These are phyloP conservation scores for Spheniscus humboldti DNA, from an alignment of 2,797 vertebrate genomes.

Conservation along the genomic window DNA sequence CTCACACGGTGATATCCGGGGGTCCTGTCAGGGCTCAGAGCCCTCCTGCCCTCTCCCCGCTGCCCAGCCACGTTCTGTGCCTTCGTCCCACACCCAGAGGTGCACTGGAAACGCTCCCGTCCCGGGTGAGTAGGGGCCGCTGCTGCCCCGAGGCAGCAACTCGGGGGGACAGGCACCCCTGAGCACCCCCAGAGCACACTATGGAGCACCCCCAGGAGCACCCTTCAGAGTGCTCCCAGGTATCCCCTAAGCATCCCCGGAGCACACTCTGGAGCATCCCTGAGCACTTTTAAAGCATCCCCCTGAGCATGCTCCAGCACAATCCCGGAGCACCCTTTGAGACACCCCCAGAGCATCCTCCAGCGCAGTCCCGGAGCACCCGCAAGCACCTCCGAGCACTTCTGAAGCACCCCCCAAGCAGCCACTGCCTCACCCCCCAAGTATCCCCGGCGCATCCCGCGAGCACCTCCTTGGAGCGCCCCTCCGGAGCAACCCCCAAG, in stretches of 20 bases:
- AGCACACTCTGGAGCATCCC: neutral
- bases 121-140: neutral
- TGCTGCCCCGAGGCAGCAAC: neutral
- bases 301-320: neutral
- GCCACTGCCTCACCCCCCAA: rapidly evolving
- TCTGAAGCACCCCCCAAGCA: neutral
- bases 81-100: neutral
- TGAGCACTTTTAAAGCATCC: neutral
- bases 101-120: neutral
- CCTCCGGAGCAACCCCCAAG: neutral
- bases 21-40: neutral
- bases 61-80: neutral
- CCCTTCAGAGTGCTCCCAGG: neutral
- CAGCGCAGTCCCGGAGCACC: neutral
- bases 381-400: neutral
- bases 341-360: neutral
- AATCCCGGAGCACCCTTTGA: neutral
- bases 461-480: neutral
- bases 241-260: neutral
- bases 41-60: neutral
- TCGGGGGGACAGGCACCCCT: neutral
- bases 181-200: neutral
- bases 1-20: neutral
- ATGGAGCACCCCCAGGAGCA: too few relatives aligned
- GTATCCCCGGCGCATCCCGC: neutral